Base-by-base conservation (phyloP, 2,113 vertebrate species). In the Carassius gibelio region DNA sequence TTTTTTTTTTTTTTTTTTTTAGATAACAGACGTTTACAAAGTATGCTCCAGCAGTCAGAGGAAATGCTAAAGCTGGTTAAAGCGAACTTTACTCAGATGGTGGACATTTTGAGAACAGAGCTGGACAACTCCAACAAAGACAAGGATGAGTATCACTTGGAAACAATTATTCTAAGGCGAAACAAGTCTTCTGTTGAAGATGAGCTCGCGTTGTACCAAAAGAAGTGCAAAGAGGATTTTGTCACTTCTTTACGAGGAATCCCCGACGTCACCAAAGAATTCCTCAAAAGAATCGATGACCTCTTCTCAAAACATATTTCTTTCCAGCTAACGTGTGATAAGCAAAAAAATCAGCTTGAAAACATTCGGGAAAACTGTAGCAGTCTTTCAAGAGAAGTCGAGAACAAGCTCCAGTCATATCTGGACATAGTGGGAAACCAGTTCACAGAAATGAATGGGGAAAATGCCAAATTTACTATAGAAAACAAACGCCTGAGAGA, bases 301-400 rank as follows among this genome's bases (percentile, higher is more conserved):
- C 86, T 95, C 52, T 93, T 94, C 79, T 90, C 89, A 0, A 3
- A 71, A 4, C 83, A 93, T 89, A 64, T 89, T 5, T 61, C 90
- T 72, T 95, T 95, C 90, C 93, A 94, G 83, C 81, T 95, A 19
- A 93, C 90, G 69, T 95, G 94, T 30, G 1, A 64, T 0, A 95
- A 93, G 19, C 95, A 95, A 89, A 89, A 81, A 42, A 89, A 91
- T 0, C 87, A 93, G 84, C 80, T 92, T 59, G 91, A 92, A 42
- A 75, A 90, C 82, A 93, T 95, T 83, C 90, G 89, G 23, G 85
- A 38, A 68, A 94, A 91, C 62, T 92, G 94, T 90, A 91, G 92
- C 88, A 91, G 82, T 55, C 86, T 94, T 62, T 94, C 94, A 48
- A 86, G 84, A 13, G 91, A 94, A 2, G 92, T 95, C 26, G 92